Evolutionary conservation across 2,888 invertebrate species (phyloP).

Genomic region (Drosophila lacicola): DNA sequence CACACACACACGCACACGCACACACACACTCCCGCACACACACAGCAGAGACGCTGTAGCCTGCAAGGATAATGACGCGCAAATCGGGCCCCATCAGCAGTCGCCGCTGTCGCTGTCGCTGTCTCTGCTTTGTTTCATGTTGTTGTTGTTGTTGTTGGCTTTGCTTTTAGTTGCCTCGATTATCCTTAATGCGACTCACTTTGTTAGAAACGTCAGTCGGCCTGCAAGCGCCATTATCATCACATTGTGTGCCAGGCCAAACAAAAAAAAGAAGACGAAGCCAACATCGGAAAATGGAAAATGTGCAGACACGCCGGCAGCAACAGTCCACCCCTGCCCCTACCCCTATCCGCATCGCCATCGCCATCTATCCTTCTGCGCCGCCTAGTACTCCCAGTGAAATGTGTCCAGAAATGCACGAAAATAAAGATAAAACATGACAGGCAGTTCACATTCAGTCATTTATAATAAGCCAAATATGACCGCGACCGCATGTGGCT

Average conservation of each 20-base stretch:
- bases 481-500: constrained; percentile 67
- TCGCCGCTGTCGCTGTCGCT: constrained; percentile 22
- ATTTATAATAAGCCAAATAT: constrained; percentile 77
- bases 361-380: background rate
- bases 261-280: constrained; percentile 12
- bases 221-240: constrained; percentile 80
- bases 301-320: constrained; percentile 73
- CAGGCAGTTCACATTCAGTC: constrained; percentile 79
- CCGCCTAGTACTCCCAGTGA: constrained; percentile 12
- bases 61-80: constrained; percentile 76
- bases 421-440: constrained; percentile 80
- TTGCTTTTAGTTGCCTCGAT: constrained; percentile 80
- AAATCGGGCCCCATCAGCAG: constrained; percentile 73
- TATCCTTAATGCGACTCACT: constrained; percentile 81
- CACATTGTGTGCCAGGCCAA: constrained; percentile 52
- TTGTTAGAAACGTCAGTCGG: constrained; percentile 79
- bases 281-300: constrained; percentile 64
- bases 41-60: constrained; percentile 28
- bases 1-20: constrained; percentile 10
- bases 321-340: constrained; percentile 20
- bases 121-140: constrained; percentile 74
- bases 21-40: constrained; percentile 4
- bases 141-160: constrained; percentile 37
- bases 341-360: background rate
- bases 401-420: constrained; percentile 72